These are phyloP conservation scores for Steinernema hermaphroditum DNA, from an alignment of 2,888 invertebrate species.

Conservation along the genomic window DNA sequence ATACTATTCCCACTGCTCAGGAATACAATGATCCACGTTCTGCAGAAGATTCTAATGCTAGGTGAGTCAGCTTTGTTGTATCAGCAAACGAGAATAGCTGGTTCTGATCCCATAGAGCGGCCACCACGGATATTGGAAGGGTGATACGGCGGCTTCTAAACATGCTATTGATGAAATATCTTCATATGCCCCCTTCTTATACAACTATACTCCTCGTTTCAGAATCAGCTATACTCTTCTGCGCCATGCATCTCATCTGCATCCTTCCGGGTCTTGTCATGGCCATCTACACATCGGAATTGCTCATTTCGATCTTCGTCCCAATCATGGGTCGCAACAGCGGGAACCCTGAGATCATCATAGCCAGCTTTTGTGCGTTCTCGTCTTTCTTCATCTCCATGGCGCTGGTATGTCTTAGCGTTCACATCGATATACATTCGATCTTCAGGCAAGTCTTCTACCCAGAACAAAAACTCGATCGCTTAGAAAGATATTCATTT, in stretches of 20 bases:
- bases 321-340: conserved; percentile 56
- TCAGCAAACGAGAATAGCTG: too few species aligned
- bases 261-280: conserved; percentile 47
- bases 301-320: conserved; percentile 52
- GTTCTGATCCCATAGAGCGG: too few species aligned
- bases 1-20: conserved; percentile 16
- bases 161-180: too few species aligned
- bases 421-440: background rate
- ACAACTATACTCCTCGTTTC: too few species aligned
- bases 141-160: too few species aligned
- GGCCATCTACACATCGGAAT: conserved; percentile 48
- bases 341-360: conserved; percentile 49
- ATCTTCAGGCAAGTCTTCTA: conserved; percentile 32
- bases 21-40: background rate
- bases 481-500: conserved; percentile 1
- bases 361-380: conserved; percentile 47
- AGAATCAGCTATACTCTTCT: background rate
- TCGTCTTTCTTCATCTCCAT: conserved; percentile 41
- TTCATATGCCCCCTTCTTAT: too few species aligned
- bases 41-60: background rate
- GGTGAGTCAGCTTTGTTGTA: too few species aligned
- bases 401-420: conserved; percentile 39
- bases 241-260: background rate
- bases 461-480: conserved; percentile 32
- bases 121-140: too few species aligned